Evolutionary conservation across 2,888 invertebrate species (phyloP).

Genomic region (Salpingus planirostris): DNA sequence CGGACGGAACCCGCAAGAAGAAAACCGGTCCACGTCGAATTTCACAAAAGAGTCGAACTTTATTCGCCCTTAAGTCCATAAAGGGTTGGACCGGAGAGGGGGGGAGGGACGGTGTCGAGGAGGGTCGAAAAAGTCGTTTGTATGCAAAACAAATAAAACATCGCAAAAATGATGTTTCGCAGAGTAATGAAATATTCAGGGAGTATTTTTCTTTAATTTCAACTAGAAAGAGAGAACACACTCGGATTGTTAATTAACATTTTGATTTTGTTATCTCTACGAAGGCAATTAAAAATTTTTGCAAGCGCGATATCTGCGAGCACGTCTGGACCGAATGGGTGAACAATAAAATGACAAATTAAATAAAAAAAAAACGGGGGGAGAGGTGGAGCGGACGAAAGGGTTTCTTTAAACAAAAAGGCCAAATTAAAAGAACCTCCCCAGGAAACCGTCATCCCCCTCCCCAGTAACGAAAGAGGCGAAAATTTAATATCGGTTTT

Average conservation of each 20-base stretch:
- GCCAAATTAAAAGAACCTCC: constrained; percentile 39
- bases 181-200: constrained; percentile 35
- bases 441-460: constrained; percentile 14
- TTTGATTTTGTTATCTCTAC: constrained; percentile 39
- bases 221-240: constrained; percentile 40
- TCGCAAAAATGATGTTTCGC: constrained; percentile 22
- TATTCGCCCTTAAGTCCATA: too few species aligned
- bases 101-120: constrained; percentile 1
- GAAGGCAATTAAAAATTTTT: constrained; percentile 42
- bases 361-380: constrained; percentile 36
- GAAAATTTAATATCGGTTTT: too few species aligned
- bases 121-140: constrained; percentile 17
- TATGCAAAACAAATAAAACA: constrained; percentile 26
- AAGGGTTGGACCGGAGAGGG: too few species aligned
- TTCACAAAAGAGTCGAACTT: too few species aligned
- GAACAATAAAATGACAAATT: constrained; percentile 41
- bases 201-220: constrained; percentile 42
- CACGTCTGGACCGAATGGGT: constrained; percentile 33
- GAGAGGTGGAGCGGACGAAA: too few species aligned
- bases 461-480: too few species aligned
- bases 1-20: too few species aligned
- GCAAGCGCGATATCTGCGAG: constrained; percentile 38
- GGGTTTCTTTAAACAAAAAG: constrained; percentile 39
- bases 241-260: constrained; percentile 43
- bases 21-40: too few species aligned